Base-by-base conservation (phyloP, 2,113 vertebrate species). In the Pseudopodoces humilis region DNA sequence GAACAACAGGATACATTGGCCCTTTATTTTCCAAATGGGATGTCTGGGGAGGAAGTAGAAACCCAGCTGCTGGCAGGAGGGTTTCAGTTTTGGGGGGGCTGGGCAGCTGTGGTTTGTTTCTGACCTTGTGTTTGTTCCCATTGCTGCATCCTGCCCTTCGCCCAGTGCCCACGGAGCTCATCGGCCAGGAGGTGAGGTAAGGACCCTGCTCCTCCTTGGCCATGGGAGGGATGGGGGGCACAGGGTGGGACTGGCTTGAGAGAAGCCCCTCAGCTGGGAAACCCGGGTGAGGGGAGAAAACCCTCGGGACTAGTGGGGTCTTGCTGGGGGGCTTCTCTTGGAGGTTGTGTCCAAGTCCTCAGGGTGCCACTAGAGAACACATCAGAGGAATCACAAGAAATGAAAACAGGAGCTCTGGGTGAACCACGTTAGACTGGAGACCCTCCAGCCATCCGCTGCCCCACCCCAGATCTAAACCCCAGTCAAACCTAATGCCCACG, bases 101-200 rank as follows among this genome's bases (percentile, higher is more conserved):
- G 0, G 13, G 41, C 24, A n/a, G 7, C 43, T 49, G 31, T 64
- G 23, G 3, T 13, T 31, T 64, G 56, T 31, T 88, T 56, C 52
- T 86, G 70, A 90, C 78, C 30, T 43, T 39, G 33, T 94, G 24
- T 72, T 90, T 94, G 52, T 88, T 96, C 86, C 90, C 24, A 8
- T 77, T 86, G 15, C 88, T 69, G 92, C 39, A 16, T 83, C 91
- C 81, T 71, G 52, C 83, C 90, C 96, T 75, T 50, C 4, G 15
- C 72, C 15, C 93, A 98, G 96, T 96, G 97, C 98, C 98, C 90
- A 97, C 98, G 33, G 99, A 99, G 97, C 98, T 99, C 74, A 96
- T 98, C 92, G 99, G 98, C 96, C 98, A 99, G 92, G 99, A 99
- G 96, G 98, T 99, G 97, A 99, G 99, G 99, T 99, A 99, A 99